These are phyloP conservation scores for Okapia johnstoni DNA, from an alignment of 2,113 vertebrate genomes.

Conservation along the genomic window DNA sequence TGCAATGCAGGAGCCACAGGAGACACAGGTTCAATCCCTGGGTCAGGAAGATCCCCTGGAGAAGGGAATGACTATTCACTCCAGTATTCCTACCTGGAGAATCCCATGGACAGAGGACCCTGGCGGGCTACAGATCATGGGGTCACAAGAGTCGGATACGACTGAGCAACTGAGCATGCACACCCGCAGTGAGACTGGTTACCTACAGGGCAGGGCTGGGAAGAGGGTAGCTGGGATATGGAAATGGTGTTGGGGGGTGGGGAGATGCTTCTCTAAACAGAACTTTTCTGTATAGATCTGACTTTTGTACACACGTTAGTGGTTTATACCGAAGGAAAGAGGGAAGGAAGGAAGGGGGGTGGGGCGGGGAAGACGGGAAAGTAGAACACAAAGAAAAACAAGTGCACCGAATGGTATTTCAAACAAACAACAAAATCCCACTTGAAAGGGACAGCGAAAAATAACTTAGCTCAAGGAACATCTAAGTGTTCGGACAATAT, in stretches of 20 bases:
- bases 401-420: background rate
- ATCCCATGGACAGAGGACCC: background rate
- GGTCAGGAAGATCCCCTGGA: background rate
- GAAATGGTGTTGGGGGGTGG: background rate
- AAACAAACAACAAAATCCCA: background rate
- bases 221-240: accelerated
- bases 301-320: background rate
- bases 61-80: background rate
- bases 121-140: background rate
- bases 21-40: background rate
- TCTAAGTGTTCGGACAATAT: background rate
- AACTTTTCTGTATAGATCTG: background rate
- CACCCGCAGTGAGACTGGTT: background rate
- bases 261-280: background rate
- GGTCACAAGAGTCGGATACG: background rate
- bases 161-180: background rate
- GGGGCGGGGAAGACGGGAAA: background rate
- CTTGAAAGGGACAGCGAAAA: background rate
- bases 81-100: background rate
- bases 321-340: background rate
- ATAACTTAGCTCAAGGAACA: background rate
- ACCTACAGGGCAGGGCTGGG: background rate
- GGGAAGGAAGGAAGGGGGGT: accelerated
- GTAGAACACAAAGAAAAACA: background rate
- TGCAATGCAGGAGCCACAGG: background rate